These are phyloP conservation scores for Gastracanthus pulcherrimus DNA, from an alignment of 2,888 invertebrate species.

Conservation along the genomic window DNA sequence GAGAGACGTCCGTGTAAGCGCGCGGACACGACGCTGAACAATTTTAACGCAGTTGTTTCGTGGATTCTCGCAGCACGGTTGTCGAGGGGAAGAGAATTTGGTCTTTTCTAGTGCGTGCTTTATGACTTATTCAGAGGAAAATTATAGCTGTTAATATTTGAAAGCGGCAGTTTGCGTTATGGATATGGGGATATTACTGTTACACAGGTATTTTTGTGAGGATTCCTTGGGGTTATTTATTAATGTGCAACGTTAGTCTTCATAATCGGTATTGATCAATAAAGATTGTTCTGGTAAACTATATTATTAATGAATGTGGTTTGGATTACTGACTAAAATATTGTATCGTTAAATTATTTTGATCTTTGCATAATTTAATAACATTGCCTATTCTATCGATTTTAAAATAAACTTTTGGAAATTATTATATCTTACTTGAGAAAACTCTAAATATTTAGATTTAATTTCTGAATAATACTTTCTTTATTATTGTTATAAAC, in stretches of 20 bases:
- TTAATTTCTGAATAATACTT: no score
- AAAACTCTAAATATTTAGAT: no score
- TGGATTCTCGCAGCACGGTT: neutral
- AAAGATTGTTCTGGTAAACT: no score
- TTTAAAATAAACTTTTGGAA: neutral
- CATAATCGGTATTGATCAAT: neutral
- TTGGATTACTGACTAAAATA: no score
- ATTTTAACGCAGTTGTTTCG: constrained; percentile 11
- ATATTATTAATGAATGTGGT: no score
- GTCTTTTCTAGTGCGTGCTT: constrained; percentile 6
- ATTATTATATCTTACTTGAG: no score
- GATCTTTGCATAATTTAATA: no score
- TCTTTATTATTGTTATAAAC: no score
- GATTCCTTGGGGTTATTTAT: neutral
- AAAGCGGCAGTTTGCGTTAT: constrained; percentile 8
- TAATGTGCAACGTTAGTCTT: neutral
- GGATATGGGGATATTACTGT: neutral
- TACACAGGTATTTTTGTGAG: neutral
- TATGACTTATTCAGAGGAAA: constrained; percentile 32
- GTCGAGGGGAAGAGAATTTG: neutral
- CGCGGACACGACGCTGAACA: neutral
- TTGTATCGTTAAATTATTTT: no score
- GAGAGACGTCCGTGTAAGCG: neutral
- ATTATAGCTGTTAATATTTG: constrained; percentile 19
- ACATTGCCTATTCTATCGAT: neutral